phyloP scores from a whole-genome alignment of 92 coral and sea anemone species.

The Anthopleura xanthogrammica region DNA sequence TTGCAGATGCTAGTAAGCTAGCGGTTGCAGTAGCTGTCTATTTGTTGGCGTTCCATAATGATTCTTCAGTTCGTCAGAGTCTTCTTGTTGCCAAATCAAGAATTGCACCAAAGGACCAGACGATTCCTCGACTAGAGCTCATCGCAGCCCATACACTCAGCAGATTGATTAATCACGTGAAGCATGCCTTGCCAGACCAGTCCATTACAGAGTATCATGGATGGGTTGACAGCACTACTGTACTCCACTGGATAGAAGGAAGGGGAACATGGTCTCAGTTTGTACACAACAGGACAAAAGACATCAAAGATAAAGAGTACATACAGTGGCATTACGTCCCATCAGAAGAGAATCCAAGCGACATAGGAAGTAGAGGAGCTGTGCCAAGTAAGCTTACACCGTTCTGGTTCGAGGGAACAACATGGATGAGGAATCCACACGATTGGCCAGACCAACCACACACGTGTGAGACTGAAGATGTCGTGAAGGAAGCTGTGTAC shows the following conservation, averaged over 20 bases:
- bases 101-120: slow-evolving; percentile 48
- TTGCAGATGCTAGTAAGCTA: slow-evolving; percentile 51
- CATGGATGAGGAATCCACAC: slow-evolving; percentile 33
- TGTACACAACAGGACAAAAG: slow-evolving; percentile 48
- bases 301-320: slow-evolving; percentile 43
- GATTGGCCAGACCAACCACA: slow-evolving; percentile 63
- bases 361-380: slow-evolving; percentile 46
- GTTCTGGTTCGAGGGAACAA: slow-evolving; percentile 50
- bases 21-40: slow-evolving; percentile 43
- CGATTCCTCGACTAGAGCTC: slow-evolving; percentile 56
- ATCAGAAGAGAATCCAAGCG: slow-evolving; percentile 48
- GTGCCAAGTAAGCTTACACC: slow-evolving; percentile 31
- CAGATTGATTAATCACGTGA: slow-evolving; percentile 45
- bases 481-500: slow-evolving; percentile 30
- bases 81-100: slow-evolving; percentile 60
- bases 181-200: slow-evolving; percentile 25
- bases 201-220: slow-evolving; percentile 35
- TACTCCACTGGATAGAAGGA: too few species aligned
- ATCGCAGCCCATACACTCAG: slow-evolving; percentile 51
- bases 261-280: too few species aligned
- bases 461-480: slow-evolving; percentile 25
- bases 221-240: too few species aligned
- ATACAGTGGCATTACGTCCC: slow-evolving; percentile 56
- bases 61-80: slow-evolving; percentile 31
- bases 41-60: slow-evolving; percentile 25